Evolutionary conservation across 2,797 vertebrate genomes (phyloP), one percentile per base, ranked within the genome.

Genomic region (Dromococcyx pavoninus): DNA sequence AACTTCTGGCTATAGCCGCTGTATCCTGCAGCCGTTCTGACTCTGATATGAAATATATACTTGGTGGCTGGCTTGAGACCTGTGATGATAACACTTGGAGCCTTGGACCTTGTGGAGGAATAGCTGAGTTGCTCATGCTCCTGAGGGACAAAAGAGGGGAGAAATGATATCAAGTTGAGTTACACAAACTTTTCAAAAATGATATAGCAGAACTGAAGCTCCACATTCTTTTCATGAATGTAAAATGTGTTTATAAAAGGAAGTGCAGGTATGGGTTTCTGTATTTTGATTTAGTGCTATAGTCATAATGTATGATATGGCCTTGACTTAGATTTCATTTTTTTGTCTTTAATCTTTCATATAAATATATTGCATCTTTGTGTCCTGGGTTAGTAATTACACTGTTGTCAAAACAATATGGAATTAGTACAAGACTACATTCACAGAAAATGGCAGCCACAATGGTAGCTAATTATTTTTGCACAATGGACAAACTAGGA

Each of bases 81-180:
- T 57, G 99, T 99, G 97, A 99, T 97, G 96, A 99, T 99, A 97
- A 99, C 99, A 96, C 99, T 99, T 96, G 99, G 98, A 91, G 98
- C 98, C 94, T 99, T 99, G 97, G 98, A 99, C 93, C 98, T 98
- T 23, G 98, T 99, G 43, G 99, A 99, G 24, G 99, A 99, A 97
- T 99, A 99, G 97, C 99, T 99, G 96, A 98, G 95, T 97, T 98
- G 99, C 91, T 99, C 99, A 61, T 99, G 98, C 88, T 99, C 99
- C 99, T 99, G 95, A 41, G 89, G 91, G 95, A 97, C 86, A 98
- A 86, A 96, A 97, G 88, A 98, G 88, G 96, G 91, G 74, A 95
- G 82, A 97, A 95, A 96, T 71, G 32, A 93, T 56, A 93, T 94
- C 93, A 97, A 93, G 91, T 66, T 89, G 81, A 93, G 81, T 96